phyloP scores from a whole-genome alignment of 2,888 invertebrate genomes.

The Lamellibrachia columna region DNA sequence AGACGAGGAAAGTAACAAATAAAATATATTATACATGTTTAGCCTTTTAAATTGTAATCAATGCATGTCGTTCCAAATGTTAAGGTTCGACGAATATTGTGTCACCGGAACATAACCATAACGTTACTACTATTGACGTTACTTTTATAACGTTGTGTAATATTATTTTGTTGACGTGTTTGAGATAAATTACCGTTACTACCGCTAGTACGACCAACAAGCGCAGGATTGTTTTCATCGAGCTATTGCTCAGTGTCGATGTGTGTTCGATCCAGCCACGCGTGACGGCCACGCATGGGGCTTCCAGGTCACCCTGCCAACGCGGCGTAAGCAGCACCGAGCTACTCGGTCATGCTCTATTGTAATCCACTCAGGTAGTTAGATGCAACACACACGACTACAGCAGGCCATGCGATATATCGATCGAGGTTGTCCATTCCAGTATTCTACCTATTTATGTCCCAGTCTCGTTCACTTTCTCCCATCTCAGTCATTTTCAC shows the following conservation, averaged over 20 bases:
- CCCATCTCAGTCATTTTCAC: too few species aligned
- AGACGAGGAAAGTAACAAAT: too few species aligned
- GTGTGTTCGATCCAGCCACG: not conserved
- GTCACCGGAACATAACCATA: not conserved
- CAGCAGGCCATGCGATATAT: not conserved
- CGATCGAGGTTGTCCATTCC: not conserved
- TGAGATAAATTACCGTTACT: not conserved
- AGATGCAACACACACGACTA: not conserved
- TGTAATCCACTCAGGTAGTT: not conserved
- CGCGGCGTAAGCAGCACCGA: not conserved
- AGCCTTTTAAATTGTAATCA: too few species aligned
- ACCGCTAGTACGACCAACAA: not conserved
- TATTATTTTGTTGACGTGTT: not conserved
- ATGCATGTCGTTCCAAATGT: too few species aligned
- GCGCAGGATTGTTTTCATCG: not conserved
- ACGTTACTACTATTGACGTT: not conserved
- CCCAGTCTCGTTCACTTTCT: not conserved
- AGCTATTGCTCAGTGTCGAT: not conserved
- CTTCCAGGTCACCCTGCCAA: conserved; percentile 16
- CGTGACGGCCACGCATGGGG: conserved; percentile 10
- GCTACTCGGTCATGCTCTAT: not conserved
- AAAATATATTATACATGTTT: too few species aligned
- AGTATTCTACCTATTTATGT: not conserved
- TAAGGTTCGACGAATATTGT: too few species aligned
- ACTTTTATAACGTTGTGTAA: not conserved